phyloP scores from a whole-genome alignment of 2,888 invertebrate species.

The Cheilosia variabilis region DNA sequence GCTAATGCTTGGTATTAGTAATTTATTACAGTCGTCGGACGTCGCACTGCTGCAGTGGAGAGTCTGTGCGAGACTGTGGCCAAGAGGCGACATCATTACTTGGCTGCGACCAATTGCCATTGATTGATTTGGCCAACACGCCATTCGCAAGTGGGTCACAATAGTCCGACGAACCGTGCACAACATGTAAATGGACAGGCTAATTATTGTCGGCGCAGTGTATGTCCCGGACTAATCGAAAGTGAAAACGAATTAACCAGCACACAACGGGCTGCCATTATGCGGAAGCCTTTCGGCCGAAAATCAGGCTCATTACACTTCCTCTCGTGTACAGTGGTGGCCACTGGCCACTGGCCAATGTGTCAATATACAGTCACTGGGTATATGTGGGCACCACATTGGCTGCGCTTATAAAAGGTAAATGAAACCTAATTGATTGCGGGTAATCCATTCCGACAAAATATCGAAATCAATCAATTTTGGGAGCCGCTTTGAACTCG shows the following conservation, averaged over 20 bases:
- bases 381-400: background rate
- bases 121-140: slow-evolving; percentile 58
- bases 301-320: slow-evolving; percentile 43
- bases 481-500: slow-evolving; percentile 18
- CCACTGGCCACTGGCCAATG: background rate
- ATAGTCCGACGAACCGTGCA: slow-evolving; percentile 44
- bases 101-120: slow-evolving; percentile 58
- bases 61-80: background rate
- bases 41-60: slow-evolving; percentile 45
- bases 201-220: slow-evolving; percentile 19
- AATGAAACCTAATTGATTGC: slow-evolving; percentile 65
- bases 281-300: slow-evolving; percentile 21
- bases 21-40: slow-evolving; percentile 32
- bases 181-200: slow-evolving; percentile 40
- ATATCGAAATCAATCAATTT: slow-evolving; percentile 71
- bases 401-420: slow-evolving; percentile 23
- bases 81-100: slow-evolving; percentile 58
- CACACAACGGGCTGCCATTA: background rate
- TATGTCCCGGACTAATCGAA: slow-evolving; percentile 26
- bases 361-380: slow-evolving; percentile 26
- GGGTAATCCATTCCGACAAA: slow-evolving; percentile 66
- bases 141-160: slow-evolving; percentile 65
- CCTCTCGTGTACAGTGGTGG: background rate
- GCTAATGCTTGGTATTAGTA: slow-evolving; percentile 66
- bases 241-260: slow-evolving; percentile 57